Evolutionary conservation across 2,113 vertebrate genomes (phyloP).

Genomic region (Poecile atricapillus): DNA sequence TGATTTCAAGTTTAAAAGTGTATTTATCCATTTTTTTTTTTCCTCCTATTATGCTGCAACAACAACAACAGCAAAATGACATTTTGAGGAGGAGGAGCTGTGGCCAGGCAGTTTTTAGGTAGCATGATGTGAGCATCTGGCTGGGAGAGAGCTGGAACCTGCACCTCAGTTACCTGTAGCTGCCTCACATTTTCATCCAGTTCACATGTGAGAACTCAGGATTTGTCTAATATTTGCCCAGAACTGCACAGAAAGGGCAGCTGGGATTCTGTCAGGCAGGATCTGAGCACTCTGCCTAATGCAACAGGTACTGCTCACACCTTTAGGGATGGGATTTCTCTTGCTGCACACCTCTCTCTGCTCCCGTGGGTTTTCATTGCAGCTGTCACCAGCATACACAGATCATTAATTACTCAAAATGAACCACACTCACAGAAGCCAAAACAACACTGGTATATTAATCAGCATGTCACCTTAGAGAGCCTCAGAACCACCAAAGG

Average conservation of each 20-base stretch:
- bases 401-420: not conserved
- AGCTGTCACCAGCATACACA: not conserved
- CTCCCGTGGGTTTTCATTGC: not conserved
- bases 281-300: not conserved
- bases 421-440: not conserved
- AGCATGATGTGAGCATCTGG: not conserved
- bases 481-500: accelerated
- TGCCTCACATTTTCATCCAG: not conserved
- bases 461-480: not conserved
- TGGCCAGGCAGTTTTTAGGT: not conserved
- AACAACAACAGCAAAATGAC: not conserved
- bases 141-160: not conserved
- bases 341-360: not conserved
- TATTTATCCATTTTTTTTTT: not conserved
- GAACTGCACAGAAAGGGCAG: not conserved
- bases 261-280: not conserved
- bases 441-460: not conserved
- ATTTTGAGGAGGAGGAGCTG: not conserved
- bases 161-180: not conserved
- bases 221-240: not conserved
- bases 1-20: not conserved
- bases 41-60: not conserved
- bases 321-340: not conserved
- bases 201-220: not conserved
- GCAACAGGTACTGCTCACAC: not conserved